phyloP scores from a whole-genome alignment of 2,797 vertebrate genomes.

The Pangasius larnaudii region DNA sequence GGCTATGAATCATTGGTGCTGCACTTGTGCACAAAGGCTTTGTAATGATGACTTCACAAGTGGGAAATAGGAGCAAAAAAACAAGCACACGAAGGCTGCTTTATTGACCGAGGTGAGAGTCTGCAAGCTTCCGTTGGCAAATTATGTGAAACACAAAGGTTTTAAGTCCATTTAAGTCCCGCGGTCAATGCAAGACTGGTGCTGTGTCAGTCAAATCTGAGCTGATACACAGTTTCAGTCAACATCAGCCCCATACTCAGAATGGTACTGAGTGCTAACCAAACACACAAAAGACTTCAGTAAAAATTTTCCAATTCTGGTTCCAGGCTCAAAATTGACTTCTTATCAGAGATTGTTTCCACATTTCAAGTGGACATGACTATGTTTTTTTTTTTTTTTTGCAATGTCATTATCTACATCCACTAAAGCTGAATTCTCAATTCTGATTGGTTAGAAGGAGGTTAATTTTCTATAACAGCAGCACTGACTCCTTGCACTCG shows the following conservation, averaged over 20 bases:
- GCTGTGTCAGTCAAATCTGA: not conserved
- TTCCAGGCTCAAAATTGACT: not conserved
- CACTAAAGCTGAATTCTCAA: not conserved
- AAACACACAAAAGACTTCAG: not conserved
- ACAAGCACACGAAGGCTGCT: not conserved
- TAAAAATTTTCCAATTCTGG: not conserved
- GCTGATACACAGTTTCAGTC: not conserved
- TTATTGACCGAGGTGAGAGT: not conserved
- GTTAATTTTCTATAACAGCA: not conserved
- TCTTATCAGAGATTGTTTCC: not conserved
- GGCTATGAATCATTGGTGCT: no score
- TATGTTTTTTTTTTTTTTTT: not conserved
- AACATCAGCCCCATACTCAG: no score
- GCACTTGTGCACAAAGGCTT: not conserved
- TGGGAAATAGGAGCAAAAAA: not conserved
- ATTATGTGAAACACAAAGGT: not conserved
- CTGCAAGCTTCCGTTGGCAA: not conserved
- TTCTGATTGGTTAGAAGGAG: not conserved
- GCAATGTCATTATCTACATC: not conserved
- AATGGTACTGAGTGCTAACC: not conserved
- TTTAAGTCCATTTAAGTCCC: not conserved
- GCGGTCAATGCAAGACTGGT: not conserved
- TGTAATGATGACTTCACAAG: not conserved
- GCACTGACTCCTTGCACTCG: not conserved
- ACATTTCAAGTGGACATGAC: not conserved